phyloP scores from a whole-genome alignment of 2,888 invertebrate genomes.

The Ophion ellenae region DNA sequence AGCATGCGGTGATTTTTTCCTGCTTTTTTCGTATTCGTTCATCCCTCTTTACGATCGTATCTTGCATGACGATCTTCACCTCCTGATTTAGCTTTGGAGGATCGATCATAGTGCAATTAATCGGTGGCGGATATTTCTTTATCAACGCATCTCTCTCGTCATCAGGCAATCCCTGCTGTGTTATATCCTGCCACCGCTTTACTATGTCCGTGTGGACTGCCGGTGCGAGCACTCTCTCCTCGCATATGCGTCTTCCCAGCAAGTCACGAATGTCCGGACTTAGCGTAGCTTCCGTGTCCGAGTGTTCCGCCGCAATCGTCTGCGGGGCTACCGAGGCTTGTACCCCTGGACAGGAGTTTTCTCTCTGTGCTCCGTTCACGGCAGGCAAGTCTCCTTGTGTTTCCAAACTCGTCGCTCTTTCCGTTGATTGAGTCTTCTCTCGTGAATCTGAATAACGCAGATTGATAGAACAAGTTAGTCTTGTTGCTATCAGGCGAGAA shows the following conservation, averaged over 20 bases:
- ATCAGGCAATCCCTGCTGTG: constrained; percentile 16
- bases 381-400: no score
- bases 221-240: no score
- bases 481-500: constrained; percentile 2
- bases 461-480: neutral
- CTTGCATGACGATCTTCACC: neutral
- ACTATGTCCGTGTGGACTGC: no score
- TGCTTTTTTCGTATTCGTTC: constrained; percentile 35
- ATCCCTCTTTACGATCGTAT: constrained; percentile 17
- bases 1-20: constrained; percentile 31
- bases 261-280: neutral
- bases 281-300: neutral
- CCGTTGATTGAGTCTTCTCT: neutral
- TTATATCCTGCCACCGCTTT: constrained; percentile 19
- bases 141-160: constrained; percentile 22
- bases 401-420: neutral
- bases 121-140: constrained; percentile 38
- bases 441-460: neutral
- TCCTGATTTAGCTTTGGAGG: constrained; percentile 48
- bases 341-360: neutral
- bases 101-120: constrained; percentile 18
- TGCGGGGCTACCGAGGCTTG: neutral
- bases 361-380: no score
- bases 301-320: neutral
- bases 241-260: no score